Base-by-base conservation (phyloP, 2,888 invertebrate genomes). In the Ectobius pallidus region DNA sequence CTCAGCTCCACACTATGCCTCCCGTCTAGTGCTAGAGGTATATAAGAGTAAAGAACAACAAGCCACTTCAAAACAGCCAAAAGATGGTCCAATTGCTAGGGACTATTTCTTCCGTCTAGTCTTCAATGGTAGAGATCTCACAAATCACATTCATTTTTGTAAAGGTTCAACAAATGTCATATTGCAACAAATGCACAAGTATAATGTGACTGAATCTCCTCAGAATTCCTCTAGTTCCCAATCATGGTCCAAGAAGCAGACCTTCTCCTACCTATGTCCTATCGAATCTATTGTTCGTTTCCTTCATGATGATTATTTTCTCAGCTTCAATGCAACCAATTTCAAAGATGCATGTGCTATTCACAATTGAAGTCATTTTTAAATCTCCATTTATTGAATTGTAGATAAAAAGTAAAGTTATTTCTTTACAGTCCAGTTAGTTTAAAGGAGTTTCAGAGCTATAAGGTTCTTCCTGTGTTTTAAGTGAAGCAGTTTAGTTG, bases 271-370 rank as follows among this genome's bases (percentile, higher is more conserved):
- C 80, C 82, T 94, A 1, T 96, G 96, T 83, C 92, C 93, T 2
- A 92, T 96, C 77, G 95, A 95, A 81, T 91, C 91, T 80, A 94
- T 96, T 75, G 91, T 94, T 11, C 85, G 95, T 75, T 96, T 95
- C 82, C 87, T 96, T 75, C 94, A 95, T 78, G 94, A 94, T 77
- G 93, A 95, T 83, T 95, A 95, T 81, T 94, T 96, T 80, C 84
- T 88, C 16, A 86, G 88, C 69, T 90, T 96, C 78, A 95, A 95
- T 81, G 91, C 91, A n/a, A 93, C 92, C 16, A 95, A 95, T 83
- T 95, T 91, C 80, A 94, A 94, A 82, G 94, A 95, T 79, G 95
- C 94, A 0, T 94, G 94, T 79, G 67, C 74, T 11, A 69, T 76
- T 63, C 75, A 75, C 65, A 70, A 70, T 68, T 76, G 69, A 49